Base-by-base conservation (phyloP, 2,113 vertebrate species). In the Onychostruthus taczanowskii region DNA sequence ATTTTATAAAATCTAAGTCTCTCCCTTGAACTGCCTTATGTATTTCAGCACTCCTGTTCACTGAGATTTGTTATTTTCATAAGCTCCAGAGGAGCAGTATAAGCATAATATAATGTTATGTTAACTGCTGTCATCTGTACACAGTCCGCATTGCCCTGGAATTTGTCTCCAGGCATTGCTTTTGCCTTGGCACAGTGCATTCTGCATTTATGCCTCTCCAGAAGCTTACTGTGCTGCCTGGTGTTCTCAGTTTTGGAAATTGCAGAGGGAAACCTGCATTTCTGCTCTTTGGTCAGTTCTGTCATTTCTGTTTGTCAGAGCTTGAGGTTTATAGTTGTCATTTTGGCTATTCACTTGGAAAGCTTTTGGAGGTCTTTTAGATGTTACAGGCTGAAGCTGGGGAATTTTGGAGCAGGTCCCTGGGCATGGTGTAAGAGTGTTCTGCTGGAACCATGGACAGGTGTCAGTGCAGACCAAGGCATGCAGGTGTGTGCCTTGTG, bases 401-500 rank as follows among this genome's bases (percentile, higher is more conserved):
- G 24, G 16, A 37, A 16, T 43, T 89, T 56, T 72, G 26, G 12
- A 74, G 46, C 13, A n/a, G 23, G 8, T 88, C 11, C 16, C 6
- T 39, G 35, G 11, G 11, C 20, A 3, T 13, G 30, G 3, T 35
- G 31, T 8, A 10, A 9, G 11, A 16, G n/a, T 8, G 6, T 72
- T 76, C 17, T 83, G 31, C 39, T 88, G 62, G n/a, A 3, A 3
- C 22, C 16, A 4, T 19, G 68, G 21, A 3, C 23, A 6, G 6
- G 22, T 49, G 21, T 72, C 18, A 27, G 43, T 22, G 33, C 41
- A 41, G 35, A 59, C 5, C 6, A 39, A 41, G 9, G 37, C 6
- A 1, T 28, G 46, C 14, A 62, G 35, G 11, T 37, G 10, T 49
- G 41, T 16, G 15, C 22, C 9, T 49, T 44, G 17, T 0, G 1